Conservation (phyloP, 2,113 vertebrate genomes). For the Callopanchax toddi region DNA sequence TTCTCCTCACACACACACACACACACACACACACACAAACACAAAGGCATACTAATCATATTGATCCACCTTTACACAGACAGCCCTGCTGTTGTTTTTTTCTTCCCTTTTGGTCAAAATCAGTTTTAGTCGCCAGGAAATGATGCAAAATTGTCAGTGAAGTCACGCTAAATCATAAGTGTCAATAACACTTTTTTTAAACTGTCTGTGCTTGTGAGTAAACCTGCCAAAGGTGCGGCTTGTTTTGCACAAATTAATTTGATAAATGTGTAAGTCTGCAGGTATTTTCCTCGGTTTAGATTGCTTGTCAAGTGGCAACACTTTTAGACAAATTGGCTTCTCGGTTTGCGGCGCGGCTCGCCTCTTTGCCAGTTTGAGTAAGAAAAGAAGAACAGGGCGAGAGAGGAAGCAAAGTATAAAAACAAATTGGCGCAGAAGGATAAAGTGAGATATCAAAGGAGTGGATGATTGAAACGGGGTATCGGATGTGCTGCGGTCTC, state of each 20-base stretch:
- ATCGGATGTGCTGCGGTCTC: conserved; percentile 60
- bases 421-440: conserved; percentile 67
- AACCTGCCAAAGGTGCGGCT: conserved; percentile 44
- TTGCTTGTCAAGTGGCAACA: conserved; percentile 61
- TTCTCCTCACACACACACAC: conserved; percentile 5
- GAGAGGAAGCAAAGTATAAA: conserved; percentile 56
- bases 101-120: conserved; percentile 40
- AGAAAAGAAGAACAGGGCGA: conserved; percentile 47
- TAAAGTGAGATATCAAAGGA: conserved; percentile 73
- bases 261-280: conserved; percentile 58
- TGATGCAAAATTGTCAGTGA: conserved; percentile 35
- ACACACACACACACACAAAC: conserved; percentile 33
- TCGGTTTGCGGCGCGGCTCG: conserved; percentile 55
- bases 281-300: conserved; percentile 48
- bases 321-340: conserved; percentile 62
- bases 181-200: conserved; percentile 19
- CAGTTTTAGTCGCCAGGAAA: conserved; percentile 29
- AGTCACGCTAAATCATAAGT: conserved; percentile 36
- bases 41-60: conserved; percentile 73
- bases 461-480: conserved; percentile 59
- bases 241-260: conserved; percentile 62
- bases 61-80: conserved; percentile 66
- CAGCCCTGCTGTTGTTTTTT: conserved; percentile 40
- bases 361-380: conserved; percentile 62
- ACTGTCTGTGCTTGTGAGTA: conserved; percentile 19